These are phyloP conservation scores for Vipera ursinii DNA, from an alignment of 2,797 vertebrate species.

Conservation along the genomic window DNA sequence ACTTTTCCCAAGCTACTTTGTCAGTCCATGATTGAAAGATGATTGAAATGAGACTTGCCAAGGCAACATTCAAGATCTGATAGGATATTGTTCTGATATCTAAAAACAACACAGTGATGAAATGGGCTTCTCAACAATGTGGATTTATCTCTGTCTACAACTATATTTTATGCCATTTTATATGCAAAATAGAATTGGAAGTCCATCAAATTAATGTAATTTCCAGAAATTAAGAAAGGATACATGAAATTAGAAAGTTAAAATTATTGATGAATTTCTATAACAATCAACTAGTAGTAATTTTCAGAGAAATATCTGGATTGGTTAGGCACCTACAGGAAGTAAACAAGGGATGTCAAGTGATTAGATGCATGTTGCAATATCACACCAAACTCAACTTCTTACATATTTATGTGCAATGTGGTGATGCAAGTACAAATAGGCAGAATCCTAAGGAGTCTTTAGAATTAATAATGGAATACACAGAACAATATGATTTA, in stretches of 20 bases:
- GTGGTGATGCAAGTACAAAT: too few relatives aligned
- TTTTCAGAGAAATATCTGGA: background rate
- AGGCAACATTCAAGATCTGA: background rate
- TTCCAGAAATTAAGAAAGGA: slow-evolving; percentile 14
- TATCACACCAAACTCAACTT: background rate
- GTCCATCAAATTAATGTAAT: background rate
- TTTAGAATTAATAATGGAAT: background rate
- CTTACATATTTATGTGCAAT: background rate
- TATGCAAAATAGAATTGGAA: background rate
- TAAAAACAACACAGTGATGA: background rate
- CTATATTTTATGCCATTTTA: background rate
- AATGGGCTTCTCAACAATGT: background rate
- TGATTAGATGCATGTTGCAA: background rate
- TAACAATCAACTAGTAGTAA: background rate
- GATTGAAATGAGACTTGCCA: background rate
- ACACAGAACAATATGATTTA: background rate
- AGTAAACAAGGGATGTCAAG: background rate
- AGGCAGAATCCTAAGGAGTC: background rate
- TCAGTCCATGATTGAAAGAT: background rate
- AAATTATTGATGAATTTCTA: background rate
- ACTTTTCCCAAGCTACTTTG: background rate
- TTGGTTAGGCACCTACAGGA: background rate
- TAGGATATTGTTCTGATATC: background rate
- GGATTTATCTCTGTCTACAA: background rate
- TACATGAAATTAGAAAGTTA: slow-evolving; percentile 7